Evolutionary conservation across 2,888 invertebrate genomes (phyloP).

Genomic region (Arctia plantaginis): DNA sequence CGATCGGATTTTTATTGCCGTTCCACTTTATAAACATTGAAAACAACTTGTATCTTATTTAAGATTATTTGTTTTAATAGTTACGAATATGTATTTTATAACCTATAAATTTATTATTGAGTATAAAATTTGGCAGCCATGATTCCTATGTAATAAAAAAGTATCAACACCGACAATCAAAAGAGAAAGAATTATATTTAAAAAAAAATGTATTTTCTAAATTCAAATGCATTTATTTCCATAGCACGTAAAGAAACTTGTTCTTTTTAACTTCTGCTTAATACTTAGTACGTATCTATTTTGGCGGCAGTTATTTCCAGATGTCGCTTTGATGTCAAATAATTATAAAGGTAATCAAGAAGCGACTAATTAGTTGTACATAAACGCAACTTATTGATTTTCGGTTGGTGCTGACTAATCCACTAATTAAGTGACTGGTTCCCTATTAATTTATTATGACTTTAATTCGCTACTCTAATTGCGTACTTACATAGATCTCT

Average conservation of each 20-base stretch:
- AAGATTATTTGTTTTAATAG: neutral
- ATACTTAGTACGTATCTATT: neutral
- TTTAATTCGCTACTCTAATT: slow-evolving; percentile 56
- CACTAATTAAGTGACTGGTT: slow-evolving; percentile 69
- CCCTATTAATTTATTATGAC: slow-evolving; percentile 66
- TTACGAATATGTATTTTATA: too few relatives aligned
- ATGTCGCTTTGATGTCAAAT: slow-evolving; percentile 73
- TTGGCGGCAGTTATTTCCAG: slow-evolving; percentile 22
- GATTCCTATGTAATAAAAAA: too few relatives aligned
- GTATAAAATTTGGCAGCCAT: neutral
- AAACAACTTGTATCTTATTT: slow-evolving; percentile 4
- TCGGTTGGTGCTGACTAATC: slow-evolving; percentile 68
- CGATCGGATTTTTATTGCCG: slow-evolving; percentile 16
- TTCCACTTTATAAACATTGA: slow-evolving; percentile 8
- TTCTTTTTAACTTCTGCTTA: slow-evolving; percentile 7
- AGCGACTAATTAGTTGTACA: slow-evolving; percentile 74
- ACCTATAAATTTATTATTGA: too few relatives aligned
- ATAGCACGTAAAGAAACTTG: neutral
- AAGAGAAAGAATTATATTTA: too few relatives aligned
- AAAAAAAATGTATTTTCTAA: neutral
- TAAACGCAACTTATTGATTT: slow-evolving; percentile 71
- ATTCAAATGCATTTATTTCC: neutral
- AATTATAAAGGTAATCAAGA: slow-evolving; percentile 75
- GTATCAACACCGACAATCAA: too few relatives aligned
- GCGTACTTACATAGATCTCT: slow-evolving; percentile 18